Evolutionary conservation across 2,888 invertebrate genomes (phyloP).

Genomic region (Lymantria monacha): DNA sequence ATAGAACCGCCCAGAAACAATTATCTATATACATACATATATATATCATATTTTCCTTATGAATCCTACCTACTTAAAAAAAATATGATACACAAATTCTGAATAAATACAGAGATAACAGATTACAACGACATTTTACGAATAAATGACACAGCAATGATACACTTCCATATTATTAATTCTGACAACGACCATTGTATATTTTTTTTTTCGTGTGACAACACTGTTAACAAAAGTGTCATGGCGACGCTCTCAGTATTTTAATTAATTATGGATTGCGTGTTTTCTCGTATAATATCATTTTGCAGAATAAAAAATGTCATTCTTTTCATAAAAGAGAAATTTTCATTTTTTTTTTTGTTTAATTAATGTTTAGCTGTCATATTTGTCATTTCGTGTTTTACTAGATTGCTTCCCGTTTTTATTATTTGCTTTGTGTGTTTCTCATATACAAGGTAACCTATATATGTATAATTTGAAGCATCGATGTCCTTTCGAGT

Average conservation of each 20-base stretch:
- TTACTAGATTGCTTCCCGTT: not conserved
- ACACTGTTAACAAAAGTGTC: conserved; percentile 26
- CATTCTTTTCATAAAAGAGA: conserved; percentile 12
- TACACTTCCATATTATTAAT: conserved; percentile 23
- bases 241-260: conserved; percentile 24
- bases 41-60: too few species aligned
- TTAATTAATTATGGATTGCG: conserved; percentile 23
- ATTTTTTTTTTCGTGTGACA: conserved; percentile 22
- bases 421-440: conserved; percentile 1
- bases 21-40: too few species aligned
- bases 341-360: conserved; percentile 3
- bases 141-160: conserved; percentile 24
- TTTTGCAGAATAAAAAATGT: conserved; percentile 15
- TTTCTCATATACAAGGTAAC: too few species aligned
- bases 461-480: too few species aligned
- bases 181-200: conserved; percentile 18
- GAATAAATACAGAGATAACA: conserved; percentile 8
- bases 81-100: not conserved
- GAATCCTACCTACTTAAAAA: too few species aligned
- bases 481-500: too few species aligned
- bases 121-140: conserved; percentile 9
- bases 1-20: too few species aligned
- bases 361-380: conserved; percentile 8
- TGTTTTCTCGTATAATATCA: conserved; percentile 18
- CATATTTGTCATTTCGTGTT: not conserved